These are phyloP conservation scores for Cepaea nemoralis DNA, from an alignment of 1,140 invertebrate species.

Conservation along the genomic window DNA sequence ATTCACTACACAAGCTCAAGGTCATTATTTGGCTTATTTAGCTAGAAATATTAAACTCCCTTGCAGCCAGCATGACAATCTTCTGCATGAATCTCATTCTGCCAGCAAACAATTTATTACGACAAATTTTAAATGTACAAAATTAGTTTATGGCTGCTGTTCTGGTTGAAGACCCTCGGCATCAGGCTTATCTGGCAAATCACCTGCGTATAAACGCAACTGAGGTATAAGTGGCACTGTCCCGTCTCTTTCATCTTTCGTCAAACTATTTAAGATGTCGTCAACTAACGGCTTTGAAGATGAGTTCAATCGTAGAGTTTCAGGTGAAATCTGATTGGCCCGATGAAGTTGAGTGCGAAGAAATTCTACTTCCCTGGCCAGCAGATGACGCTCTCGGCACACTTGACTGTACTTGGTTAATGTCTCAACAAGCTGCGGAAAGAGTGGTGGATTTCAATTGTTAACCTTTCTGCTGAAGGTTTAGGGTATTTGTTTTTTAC, in stretches of 20 bases:
- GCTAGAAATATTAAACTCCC: no score
- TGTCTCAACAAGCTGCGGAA: slow-evolving; percentile 56
- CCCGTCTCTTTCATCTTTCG: slow-evolving; percentile 54
- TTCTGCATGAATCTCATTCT: no score
- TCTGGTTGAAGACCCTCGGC: slow-evolving; percentile 21
- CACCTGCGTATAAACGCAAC: slow-evolving; percentile 9
- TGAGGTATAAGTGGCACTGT: slow-evolving; percentile 31
- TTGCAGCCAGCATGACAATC: no score
- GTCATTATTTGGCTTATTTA: no score
- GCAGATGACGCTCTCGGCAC: slow-evolving; percentile 60
- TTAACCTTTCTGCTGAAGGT: no score
- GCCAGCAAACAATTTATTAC: no score
- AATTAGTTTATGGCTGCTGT: not conserved
- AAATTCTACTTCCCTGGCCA: slow-evolving; percentile 68
- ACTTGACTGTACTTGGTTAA: slow-evolving; percentile 58
- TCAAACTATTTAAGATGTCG: slow-evolving; percentile 61
- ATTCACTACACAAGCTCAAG: no score
- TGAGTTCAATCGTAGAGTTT: slow-evolving; percentile 57
- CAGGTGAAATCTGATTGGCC: slow-evolving; percentile 48
- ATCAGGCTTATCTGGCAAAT: slow-evolving; percentile 28
- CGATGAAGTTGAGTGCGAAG: slow-evolving; percentile 58
- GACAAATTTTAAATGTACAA: no score
- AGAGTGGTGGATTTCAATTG: no score
- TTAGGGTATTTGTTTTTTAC: no score
- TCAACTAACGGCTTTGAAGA: slow-evolving; percentile 61